Percentiles rank a stretch among this genome's conserved stretches.
These are phyloP conservation scores for Pyrgus malvae DNA, from an alignment of 2,888 invertebrate species.

Conservation along the genomic window DNA sequence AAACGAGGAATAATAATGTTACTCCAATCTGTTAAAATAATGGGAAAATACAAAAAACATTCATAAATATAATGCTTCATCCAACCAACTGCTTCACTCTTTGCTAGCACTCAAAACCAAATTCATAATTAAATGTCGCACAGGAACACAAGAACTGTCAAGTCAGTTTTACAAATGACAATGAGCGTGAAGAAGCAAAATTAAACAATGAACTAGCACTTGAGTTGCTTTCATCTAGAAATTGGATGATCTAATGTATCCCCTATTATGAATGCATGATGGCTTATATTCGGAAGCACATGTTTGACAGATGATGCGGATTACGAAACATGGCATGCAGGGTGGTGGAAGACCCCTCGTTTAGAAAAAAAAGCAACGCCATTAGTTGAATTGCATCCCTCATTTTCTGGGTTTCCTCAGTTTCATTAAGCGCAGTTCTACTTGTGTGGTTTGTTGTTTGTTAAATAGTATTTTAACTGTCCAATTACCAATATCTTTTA, in stretches of 20 bases:
- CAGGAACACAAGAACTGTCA: constrained; percentile 53
- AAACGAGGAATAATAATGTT: too few species aligned
- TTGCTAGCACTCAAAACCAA: not conserved
- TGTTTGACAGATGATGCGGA: constrained; percentile 19
- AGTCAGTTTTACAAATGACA: constrained; percentile 64
- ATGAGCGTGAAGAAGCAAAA: constrained; percentile 62
- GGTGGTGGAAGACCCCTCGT: constrained; percentile 24
- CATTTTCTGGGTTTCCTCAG: not conserved
- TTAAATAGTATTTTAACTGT: not conserved
- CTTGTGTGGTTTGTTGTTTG: not conserved
- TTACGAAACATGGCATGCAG: constrained; percentile 13
- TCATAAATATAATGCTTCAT: too few species aligned
- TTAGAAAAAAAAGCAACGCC: constrained; percentile 41
- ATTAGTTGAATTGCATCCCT: constrained; percentile 32
- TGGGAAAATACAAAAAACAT: too few species aligned
- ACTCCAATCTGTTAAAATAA: too few species aligned
- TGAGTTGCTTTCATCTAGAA: not conserved
- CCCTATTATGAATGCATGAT: constrained; percentile 6
- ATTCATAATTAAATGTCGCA: constrained; percentile 13
- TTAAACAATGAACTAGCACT: constrained; percentile 43
- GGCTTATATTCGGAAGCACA: not conserved
- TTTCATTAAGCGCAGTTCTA: not conserved
- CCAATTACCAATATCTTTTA: too few species aligned
- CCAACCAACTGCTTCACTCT: too few species aligned
- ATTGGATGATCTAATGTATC: not conserved